Evolutionary conservation across 1,140 invertebrate species (phyloP).

Genomic region (Drosophila teissieri): DNA sequence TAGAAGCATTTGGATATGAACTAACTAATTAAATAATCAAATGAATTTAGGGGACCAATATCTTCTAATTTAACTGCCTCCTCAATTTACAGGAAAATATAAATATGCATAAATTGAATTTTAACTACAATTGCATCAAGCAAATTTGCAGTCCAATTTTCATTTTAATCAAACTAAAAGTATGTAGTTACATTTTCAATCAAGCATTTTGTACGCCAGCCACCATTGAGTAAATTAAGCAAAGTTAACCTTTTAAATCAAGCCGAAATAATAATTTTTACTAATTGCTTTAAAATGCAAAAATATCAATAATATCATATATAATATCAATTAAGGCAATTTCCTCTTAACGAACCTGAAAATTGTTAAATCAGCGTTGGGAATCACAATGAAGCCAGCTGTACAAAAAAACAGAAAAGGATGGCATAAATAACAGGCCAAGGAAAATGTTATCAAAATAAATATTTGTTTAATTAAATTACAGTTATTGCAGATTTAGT

Average conservation of each 20-base stretch:
- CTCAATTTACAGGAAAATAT: no score
- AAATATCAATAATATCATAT: slow-evolving; percentile 9
- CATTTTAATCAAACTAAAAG: slow-evolving; percentile 3
- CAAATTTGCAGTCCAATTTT: background rate
- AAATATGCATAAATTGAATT: no score
- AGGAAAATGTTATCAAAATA: background rate
- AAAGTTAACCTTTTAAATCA: slow-evolving; percentile 8
- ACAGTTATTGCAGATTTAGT: background rate
- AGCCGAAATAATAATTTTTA: slow-evolving; percentile 6
- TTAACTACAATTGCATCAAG: no score
- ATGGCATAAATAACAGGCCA: background rate
- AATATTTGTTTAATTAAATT: background rate
- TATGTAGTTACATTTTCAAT: slow-evolving; percentile 13
- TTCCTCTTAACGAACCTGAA: slow-evolving; percentile 16
- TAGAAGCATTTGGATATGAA: no score
- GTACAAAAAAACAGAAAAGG: background rate
- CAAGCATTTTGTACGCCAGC: slow-evolving; percentile 9
- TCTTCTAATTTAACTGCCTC: slow-evolving; percentile 2
- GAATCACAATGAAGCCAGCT: slow-evolving; percentile 1
- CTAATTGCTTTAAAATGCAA: background rate
- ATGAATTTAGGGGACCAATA: no score
- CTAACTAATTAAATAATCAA: background rate
- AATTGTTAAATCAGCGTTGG: slow-evolving; percentile 2
- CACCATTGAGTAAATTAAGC: slow-evolving; percentile 12
- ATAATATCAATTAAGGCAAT: slow-evolving; percentile 16